Evolutionary conservation across 2,113 vertebrate species (phyloP).

Genomic region (Petrocephalus microphthalmus): DNA sequence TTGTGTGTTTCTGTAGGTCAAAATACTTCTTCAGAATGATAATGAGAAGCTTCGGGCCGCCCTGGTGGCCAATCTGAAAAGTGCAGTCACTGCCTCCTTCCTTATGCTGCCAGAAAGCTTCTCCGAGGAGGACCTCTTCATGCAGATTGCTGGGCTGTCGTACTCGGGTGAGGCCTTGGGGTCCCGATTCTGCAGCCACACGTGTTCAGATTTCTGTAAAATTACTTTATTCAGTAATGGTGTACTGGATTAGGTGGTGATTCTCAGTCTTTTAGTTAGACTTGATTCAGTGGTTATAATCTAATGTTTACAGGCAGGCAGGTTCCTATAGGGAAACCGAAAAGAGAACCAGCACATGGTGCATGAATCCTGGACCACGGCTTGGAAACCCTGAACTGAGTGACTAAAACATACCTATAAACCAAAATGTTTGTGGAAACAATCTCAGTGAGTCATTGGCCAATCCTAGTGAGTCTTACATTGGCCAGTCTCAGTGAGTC

Average conservation of each 20-base stretch:
- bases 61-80: constrained; percentile 78
- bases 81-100: constrained; percentile 81
- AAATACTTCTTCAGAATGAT: constrained; percentile 77
- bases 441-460: not conserved
- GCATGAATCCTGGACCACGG: not conserved
- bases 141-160: constrained; percentile 85
- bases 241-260: not conserved
- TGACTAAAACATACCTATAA: not conserved
- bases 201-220: not conserved
- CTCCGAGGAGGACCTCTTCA: constrained; percentile 84
- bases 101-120: constrained; percentile 93
- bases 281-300: not conserved
- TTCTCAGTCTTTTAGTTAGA: not conserved
- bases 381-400: not conserved
- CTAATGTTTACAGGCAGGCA: not conserved
- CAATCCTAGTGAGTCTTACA: not conserved
- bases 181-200: not conserved
- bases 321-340: not conserved
- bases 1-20: constrained; percentile 65
- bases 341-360: not conserved
- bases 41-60: constrained; percentile 67
- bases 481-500: not conserved
- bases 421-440: not conserved
- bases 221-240: not conserved
- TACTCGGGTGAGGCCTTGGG: constrained; percentile 70